phyloP scores from a whole-genome alignment of 1,140 invertebrate species.

The Piezodorus guildinii region DNA sequence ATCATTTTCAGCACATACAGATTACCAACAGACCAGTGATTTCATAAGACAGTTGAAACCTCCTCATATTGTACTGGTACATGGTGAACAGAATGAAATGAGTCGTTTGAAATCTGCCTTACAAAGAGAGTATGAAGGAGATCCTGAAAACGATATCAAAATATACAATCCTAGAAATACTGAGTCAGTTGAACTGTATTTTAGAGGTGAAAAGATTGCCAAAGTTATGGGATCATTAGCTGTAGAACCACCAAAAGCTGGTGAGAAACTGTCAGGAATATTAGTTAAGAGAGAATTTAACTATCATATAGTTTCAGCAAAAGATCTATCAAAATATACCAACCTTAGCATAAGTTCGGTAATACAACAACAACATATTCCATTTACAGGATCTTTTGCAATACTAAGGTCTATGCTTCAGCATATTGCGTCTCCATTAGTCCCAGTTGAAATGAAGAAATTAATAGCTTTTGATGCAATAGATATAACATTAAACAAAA shows the following conservation, averaged over 20 bases:
- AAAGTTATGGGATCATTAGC: slow-evolving; percentile 83
- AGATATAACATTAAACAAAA: slow-evolving; percentile 71
- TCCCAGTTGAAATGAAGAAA: slow-evolving; percentile 59
- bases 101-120: slow-evolving; percentile 85
- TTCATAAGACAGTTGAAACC: slow-evolving; percentile 91
- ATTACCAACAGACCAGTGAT: slow-evolving; percentile 97
- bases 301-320: slow-evolving; percentile 86
- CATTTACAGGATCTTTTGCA: slow-evolving; percentile 65
- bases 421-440: slow-evolving; percentile 71
- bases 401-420: slow-evolving; percentile 72
- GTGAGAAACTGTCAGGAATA: slow-evolving; percentile 76
- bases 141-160: slow-evolving; percentile 72
- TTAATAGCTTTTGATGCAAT: slow-evolving; percentile 67
- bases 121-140: slow-evolving; percentile 87
- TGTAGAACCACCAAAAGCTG: slow-evolving; percentile 64
- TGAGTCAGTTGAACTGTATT: slow-evolving; percentile 82
- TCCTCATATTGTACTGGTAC: slow-evolving; percentile 91
- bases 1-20: slow-evolving; percentile 98
- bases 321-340: slow-evolving; percentile 91
- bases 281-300: slow-evolving; percentile 97
- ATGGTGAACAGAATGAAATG: slow-evolving; percentile 99
- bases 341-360: slow-evolving; percentile 89
- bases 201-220: slow-evolving; percentile 51
- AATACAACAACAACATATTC: slow-evolving; percentile 77
- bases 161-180: slow-evolving; percentile 96